phyloP scores from a whole-genome alignment of 2,797 vertebrate species.

The Novumbra hubbsi region DNA sequence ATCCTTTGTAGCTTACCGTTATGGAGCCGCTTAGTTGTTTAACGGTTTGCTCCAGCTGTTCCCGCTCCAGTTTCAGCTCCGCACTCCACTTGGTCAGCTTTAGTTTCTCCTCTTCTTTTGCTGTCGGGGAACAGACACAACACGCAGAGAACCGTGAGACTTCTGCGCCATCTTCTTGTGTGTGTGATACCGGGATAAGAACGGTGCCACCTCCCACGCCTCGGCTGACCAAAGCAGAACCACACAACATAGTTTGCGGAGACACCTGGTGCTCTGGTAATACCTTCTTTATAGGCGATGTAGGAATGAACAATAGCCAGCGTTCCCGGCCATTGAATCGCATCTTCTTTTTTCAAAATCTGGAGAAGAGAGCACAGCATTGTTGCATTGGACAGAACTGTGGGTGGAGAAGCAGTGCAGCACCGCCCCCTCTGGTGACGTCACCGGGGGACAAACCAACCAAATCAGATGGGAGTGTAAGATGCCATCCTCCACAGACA shows the following conservation, averaged over 20 bases:
- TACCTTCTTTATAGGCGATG: slow-evolving; percentile 99
- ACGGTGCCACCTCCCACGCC: neutral
- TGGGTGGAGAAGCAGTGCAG: slow-evolving; percentile 29
- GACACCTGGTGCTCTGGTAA: neutral
- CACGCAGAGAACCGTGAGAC: neutral
- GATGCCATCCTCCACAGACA: slow-evolving; percentile 70
- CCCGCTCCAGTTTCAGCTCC: slow-evolving; percentile 94
- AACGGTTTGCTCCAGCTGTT: slow-evolving; percentile 95
- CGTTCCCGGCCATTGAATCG: slow-evolving; percentile 97
- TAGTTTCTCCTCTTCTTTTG: slow-evolving; percentile 99
- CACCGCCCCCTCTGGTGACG: slow-evolving; percentile 51
- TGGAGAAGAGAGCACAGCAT: slow-evolving; percentile 64
- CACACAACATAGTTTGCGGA: neutral
- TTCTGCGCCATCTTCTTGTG: neutral
- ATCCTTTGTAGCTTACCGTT: slow-evolving; percentile 77
- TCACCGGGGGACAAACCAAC: slow-evolving; percentile 57
- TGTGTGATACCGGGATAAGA: neutral
- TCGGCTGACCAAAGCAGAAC: neutral
- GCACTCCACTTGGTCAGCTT: slow-evolving; percentile 98
- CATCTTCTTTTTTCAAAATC: slow-evolving; percentile 99
- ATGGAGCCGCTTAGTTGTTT: slow-evolving; percentile 97
- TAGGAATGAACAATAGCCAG: slow-evolving; percentile 99
- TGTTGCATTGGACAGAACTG: slow-evolving; percentile 46
- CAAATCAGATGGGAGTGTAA: slow-evolving; percentile 69
- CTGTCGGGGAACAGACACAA: slow-evolving; percentile 63